Evolutionary conservation across 1,140 invertebrate species (phyloP).

Genomic region (Nomia melanderi): DNA sequence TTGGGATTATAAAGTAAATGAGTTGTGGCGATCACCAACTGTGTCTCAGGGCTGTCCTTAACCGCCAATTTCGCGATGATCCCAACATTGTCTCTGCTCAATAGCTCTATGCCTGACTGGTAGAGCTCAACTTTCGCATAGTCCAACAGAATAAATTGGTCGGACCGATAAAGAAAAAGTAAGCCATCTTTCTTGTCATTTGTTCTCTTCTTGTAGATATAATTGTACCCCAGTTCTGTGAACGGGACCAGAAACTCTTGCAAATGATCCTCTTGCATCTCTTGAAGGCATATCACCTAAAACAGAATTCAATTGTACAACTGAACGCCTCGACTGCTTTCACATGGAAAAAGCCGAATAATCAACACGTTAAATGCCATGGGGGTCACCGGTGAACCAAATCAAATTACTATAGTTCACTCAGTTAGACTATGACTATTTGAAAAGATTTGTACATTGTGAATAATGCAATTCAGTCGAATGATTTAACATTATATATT

Average conservation of each 20-base stretch:
- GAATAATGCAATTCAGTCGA: no score
- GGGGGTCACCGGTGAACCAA: no score
- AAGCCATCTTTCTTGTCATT: conserved; percentile 75
- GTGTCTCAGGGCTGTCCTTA: conserved; percentile 75
- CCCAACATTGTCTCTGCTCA: conserved; percentile 94
- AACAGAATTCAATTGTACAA: conserved; percentile 25
- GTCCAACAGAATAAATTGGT: conserved; percentile 72
- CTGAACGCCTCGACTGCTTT: no score
- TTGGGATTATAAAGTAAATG: conserved; percentile 97
- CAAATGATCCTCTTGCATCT: conserved; percentile 91
- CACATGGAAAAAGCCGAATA: no score
- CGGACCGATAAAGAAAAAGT: conserved; percentile 71
- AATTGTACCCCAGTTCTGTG: conserved; percentile 74
- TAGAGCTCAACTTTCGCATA: conserved; percentile 81
- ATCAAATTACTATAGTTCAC: no score
- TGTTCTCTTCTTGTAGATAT: conserved; percentile 80
- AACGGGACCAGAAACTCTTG: conserved; percentile 83
- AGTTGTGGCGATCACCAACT: conserved; percentile 93
- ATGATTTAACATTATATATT: no score
- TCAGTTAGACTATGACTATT: no score
- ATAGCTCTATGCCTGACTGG: conserved; percentile 81
- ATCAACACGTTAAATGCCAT: no score
- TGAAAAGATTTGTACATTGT: no score
- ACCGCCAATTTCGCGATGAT: conserved; percentile 88
- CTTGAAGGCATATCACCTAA: conserved; percentile 92